Evolutionary conservation across 1,140 invertebrate species (phyloP).

Genomic region (Propsilocerus akamusi): DNA sequence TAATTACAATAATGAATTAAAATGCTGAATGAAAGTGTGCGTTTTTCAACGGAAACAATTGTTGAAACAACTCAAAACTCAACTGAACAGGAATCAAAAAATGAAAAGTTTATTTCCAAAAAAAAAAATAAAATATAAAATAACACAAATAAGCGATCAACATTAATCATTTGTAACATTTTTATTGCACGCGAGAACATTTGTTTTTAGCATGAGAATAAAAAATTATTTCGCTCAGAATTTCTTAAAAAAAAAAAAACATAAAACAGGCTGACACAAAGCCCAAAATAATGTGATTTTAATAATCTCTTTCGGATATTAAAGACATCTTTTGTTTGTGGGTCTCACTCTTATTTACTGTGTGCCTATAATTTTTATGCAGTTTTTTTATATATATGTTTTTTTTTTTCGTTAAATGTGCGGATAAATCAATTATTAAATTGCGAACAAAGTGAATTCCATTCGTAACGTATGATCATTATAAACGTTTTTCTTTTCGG

Average conservation of each 20-base stretch:
- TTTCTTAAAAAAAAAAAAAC: too few species aligned
- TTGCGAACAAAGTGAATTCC: too few species aligned
- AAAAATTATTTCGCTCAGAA: too few species aligned
- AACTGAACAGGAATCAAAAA: too few species aligned
- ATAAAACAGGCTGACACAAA: slow-evolving; percentile 1
- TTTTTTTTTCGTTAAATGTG: not conserved
- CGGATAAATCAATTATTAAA: not conserved
- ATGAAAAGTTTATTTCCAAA: too few species aligned
- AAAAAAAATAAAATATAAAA: too few species aligned
- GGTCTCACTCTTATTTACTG: too few species aligned
- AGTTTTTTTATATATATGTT: too few species aligned
- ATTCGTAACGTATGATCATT: not conserved
- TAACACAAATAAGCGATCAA: not conserved
- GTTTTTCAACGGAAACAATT: too few species aligned
- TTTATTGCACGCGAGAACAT: slow-evolving; percentile 1
- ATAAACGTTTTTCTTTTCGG: slow-evolving; percentile 1
- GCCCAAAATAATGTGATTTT: slow-evolving; percentile 3
- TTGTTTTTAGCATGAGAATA: too few species aligned
- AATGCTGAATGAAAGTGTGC: too few species aligned
- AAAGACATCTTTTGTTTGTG: slow-evolving; percentile 2
- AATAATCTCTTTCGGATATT: slow-evolving; percentile 3
- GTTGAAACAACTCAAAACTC: too few species aligned
- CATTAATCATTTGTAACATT: slow-evolving; percentile 1
- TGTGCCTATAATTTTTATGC: not conserved
- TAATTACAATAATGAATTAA: not conserved